Percentiles rank a stretch among this genome's conserved stretches.
These are phyloP conservation scores for Drosophila novamexicana DNA, from an alignment of 1,140 invertebrate genomes.

Conservation along the genomic window DNA sequence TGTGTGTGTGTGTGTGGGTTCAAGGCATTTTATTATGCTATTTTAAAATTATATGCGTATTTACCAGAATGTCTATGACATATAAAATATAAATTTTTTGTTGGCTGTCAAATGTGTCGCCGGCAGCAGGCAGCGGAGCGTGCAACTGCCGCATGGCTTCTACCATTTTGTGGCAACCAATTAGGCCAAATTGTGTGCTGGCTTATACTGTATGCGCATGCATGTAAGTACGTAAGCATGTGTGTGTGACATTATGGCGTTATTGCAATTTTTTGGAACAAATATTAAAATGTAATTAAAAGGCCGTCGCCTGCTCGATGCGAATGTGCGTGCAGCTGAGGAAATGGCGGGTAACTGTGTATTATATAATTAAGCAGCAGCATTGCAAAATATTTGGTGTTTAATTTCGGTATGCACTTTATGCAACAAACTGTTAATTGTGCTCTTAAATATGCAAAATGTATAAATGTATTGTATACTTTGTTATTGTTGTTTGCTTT, in stretches of 20 bases:
- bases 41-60: conserved; percentile 56
- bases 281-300: conserved; percentile 77
- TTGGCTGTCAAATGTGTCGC: conserved; percentile 45
- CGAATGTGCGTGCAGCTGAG: not conserved
- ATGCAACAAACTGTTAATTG: not conserved
- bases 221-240: conserved; percentile 4
- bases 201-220: not conserved
- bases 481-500: not conserved
- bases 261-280: conserved; percentile 44
- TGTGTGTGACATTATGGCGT: conserved; percentile 33
- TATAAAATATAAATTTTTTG: conserved; percentile 27
- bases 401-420: not conserved
- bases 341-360: not conserved
- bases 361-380: not conserved
- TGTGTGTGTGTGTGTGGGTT: conserved; percentile 22
- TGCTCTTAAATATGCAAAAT: not conserved
- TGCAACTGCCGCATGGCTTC: conserved; percentile 37
- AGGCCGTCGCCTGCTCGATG: conserved; percentile 33
- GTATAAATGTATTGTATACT: not conserved
- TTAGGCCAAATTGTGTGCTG: conserved; percentile 56
- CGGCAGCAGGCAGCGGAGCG: conserved; percentile 24
- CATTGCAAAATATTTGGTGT: not conserved
- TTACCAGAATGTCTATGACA: conserved; percentile 37
- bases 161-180: conserved; percentile 59
- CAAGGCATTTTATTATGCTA: conserved; percentile 46